Base-by-base conservation (phyloP, 2,797 vertebrate genomes). In the Trematomus bernacchii region DNA sequence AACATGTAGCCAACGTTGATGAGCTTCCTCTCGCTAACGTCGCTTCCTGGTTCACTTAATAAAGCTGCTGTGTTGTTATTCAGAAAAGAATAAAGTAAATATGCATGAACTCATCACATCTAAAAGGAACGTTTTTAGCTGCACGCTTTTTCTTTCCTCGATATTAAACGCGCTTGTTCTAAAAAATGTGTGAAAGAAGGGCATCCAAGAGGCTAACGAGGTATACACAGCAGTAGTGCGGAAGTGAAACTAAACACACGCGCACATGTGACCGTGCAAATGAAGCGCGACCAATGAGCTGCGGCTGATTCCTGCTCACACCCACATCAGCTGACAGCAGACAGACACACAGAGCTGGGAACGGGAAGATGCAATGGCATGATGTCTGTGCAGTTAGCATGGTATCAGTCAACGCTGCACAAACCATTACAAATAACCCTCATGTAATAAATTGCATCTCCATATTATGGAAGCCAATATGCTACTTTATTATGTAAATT, bases 211-310 rank as follows among this genome's bases (percentile, higher is more conserved):
- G 2, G 91, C 83, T 89, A 92, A 67, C 40, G 47, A 14, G 84
- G 84, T 90, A 78, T 37, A 23, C 18, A 18, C 55, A 52, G 61
- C 7, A 64, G 64, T 51, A 90, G 75, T 86, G 87, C 95, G 95
- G 95, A 96, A 95, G 88, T 95, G 93, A 95, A 94, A 94, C 92
- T 67, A 92, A 92, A 91, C 89, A 91, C 85, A 79, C 71, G 40
- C 43, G 42, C 30, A 30, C 94, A 95, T 44, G 91, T 95, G 94
- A 95, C 85, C 27, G 54, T 9, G 0, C 6, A 27, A 6, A 59
- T 3, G 37, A 2, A 44, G 73, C 43, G 42, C 33, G 27, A 71
- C 88, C 89, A 90, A 91, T 91, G 40, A 82, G 72, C 67, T 70
- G 51, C 69, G 2, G 47, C 50, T 1, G 65, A 77, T 27, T 23